These are phyloP conservation scores for Gari tellinella DNA, from an alignment of 2,888 invertebrate genomes.

Conservation along the genomic window DNA sequence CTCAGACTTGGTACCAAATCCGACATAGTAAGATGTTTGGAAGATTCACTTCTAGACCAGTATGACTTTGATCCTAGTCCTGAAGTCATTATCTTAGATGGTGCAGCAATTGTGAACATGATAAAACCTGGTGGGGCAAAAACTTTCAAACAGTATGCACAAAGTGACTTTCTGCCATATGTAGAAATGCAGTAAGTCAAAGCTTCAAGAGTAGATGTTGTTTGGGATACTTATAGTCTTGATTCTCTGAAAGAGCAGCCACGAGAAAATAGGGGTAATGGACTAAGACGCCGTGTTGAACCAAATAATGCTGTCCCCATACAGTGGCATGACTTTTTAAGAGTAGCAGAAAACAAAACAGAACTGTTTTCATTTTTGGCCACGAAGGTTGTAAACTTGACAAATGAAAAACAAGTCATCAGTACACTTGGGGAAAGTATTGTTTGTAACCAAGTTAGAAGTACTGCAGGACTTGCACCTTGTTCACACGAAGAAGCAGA, in stretches of 20 bases:
- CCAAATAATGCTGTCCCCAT: conserved; percentile 19
- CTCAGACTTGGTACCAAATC: conserved; percentile 15
- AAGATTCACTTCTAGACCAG: neutral
- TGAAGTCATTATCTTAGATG: conserved; percentile 40
- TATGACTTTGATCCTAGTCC: conserved; percentile 5
- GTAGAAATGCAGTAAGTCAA: conserved; percentile 30
- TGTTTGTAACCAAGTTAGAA: neutral
- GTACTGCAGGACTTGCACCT: neutral
- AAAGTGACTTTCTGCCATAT: conserved; percentile 27
- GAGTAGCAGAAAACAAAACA: conserved; percentile 48
- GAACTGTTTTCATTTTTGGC: too few species aligned
- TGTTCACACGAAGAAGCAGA: conserved; percentile 36
- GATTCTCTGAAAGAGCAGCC: conserved; percentile 53
- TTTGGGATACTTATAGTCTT: conserved; percentile 50
- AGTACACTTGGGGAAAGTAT: neutral
- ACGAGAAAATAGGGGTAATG: conserved; percentile 52
- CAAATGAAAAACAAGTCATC: neutral
- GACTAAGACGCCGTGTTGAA: conserved; percentile 40
- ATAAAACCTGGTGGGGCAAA: conserved; percentile 21
- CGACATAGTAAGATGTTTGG: conserved; percentile 13
- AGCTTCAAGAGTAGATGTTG: conserved; percentile 46
- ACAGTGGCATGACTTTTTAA: conserved; percentile 42
- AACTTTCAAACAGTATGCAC: conserved; percentile 54
- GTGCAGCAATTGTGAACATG: conserved; percentile 53
- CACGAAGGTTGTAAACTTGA: too few species aligned